phyloP scores from a whole-genome alignment of 2,888 invertebrate species.

The Napeogenes sylphis region DNA sequence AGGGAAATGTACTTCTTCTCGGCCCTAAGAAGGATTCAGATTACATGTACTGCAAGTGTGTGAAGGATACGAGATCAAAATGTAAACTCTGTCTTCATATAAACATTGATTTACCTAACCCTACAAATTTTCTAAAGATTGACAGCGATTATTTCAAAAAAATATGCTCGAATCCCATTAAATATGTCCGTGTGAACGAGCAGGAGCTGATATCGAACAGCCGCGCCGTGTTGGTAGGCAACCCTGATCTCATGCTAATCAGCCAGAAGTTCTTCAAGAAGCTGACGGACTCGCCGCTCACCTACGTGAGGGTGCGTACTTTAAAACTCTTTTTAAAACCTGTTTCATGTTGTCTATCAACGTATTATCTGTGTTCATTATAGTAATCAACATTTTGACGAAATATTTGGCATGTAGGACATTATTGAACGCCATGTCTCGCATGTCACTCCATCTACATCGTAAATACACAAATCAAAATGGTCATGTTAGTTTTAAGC shows the following conservation, averaged over 20 bases:
- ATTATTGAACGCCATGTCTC: too few species aligned
- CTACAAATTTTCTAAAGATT: background rate
- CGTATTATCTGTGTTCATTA: too few species aligned
- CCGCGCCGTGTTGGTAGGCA: background rate
- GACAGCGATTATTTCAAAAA: background rate
- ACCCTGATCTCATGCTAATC: background rate
- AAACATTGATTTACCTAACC: background rate
- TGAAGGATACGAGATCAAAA: background rate
- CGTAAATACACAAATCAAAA: too few species aligned
- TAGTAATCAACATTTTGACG: too few species aligned
- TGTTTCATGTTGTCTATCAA: too few species aligned
- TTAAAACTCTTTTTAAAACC: background rate
- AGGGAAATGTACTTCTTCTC: background rate
- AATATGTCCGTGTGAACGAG: background rate
- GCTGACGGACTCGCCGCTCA: background rate
- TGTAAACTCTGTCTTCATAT: background rate
- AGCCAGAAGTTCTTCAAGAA: background rate
- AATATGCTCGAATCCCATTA: background rate
- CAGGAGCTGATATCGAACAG: background rate
- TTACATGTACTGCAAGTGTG: background rate
- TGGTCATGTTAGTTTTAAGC: too few species aligned
- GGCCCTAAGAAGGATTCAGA: background rate
- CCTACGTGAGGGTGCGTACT: background rate
- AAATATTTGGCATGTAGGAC: too few species aligned
- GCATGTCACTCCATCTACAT: too few species aligned